Evolutionary conservation across 2,888 invertebrate genomes (phyloP).

Genomic region (Charanyca ferruginea): DNA sequence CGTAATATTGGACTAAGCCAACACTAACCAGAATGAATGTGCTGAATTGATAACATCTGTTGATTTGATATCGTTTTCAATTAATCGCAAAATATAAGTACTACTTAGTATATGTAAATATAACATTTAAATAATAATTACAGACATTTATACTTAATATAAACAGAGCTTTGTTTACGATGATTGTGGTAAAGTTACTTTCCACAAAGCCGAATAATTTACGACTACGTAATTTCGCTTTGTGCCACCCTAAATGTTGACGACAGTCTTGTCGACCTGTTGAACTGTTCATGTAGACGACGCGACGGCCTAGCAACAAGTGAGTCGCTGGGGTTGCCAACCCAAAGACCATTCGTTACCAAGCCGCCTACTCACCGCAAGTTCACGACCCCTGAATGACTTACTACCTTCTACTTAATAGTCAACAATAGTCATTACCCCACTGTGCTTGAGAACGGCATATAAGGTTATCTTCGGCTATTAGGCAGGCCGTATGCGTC

Average conservation of each 20-base stretch:
- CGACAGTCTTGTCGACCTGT: constrained; percentile 52
- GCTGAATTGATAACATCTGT: constrained; percentile 35
- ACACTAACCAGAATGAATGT: constrained; percentile 27
- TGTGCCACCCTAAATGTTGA: constrained; percentile 29
- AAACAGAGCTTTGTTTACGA: not conserved
- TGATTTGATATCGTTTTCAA: constrained; percentile 32
- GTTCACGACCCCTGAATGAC: constrained; percentile 27
- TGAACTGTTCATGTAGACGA: constrained; percentile 38
- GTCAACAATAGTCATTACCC: constrained; percentile 1
- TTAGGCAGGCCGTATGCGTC: not conserved
- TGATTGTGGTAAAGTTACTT: not conserved
- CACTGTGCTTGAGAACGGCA: constrained; percentile 11
- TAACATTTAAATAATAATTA: not conserved
- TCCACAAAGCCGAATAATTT: constrained; percentile 4
- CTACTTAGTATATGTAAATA: not conserved
- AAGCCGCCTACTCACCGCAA: constrained; percentile 12
- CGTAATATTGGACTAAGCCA: constrained; percentile 26
- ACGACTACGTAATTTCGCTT: constrained; percentile 16
- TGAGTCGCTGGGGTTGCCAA: constrained; percentile 45
- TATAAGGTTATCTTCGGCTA: constrained; percentile 24
- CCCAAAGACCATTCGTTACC: constrained; percentile 29
- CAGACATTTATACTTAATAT: no score
- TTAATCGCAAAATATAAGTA: not conserved
- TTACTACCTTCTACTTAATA: constrained; percentile 35
- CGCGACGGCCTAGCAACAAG: constrained; percentile 58